Percentiles rank a stretch among this genome's conserved stretches.
phyloP scores from a whole-genome alignment of 1,140 invertebrate genomes.

The Amphibalanus amphitrite region DNA sequence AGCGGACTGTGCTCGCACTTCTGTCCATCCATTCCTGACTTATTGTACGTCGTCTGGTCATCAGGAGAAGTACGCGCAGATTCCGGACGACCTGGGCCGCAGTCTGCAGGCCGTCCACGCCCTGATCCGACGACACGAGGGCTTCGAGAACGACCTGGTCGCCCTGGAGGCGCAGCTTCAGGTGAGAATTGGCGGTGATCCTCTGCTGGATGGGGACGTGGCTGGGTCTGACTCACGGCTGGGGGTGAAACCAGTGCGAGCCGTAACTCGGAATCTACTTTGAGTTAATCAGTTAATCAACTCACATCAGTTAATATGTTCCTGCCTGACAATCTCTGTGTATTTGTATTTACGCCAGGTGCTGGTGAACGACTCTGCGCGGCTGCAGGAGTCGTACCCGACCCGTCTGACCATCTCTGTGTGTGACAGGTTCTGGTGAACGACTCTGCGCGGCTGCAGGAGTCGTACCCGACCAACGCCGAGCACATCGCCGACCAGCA shows the following conservation, averaged over 20 bases:
- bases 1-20: too few species aligned
- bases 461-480: conserved; percentile 80
- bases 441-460: conserved; percentile 70
- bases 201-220: too few species aligned
- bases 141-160: conserved; percentile 85
- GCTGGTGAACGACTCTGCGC: conserved; percentile 3
- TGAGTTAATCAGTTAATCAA: too few species aligned
- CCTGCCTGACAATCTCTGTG: too few species aligned
- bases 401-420: conserved; percentile 2
- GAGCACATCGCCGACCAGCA: conserved; percentile 69
- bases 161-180: conserved; percentile 84
- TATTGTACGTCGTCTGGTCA: too few species aligned
- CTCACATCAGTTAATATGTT: too few species aligned
- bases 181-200: too few species aligned
- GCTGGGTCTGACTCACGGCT: too few species aligned
- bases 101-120: conserved; percentile 75
- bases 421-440: conserved; percentile 57
- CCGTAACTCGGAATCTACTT: too few species aligned
- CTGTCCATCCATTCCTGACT: too few species aligned
- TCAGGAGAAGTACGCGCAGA: conserved; percentile 47
- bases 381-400: background rate
- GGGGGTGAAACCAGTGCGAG: too few species aligned
- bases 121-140: conserved; percentile 71
- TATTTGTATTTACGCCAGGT: background rate
- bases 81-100: conserved; percentile 66